Conservation (phyloP, 2,888 invertebrate species). For the Dexiosoma caninum region DNA sequence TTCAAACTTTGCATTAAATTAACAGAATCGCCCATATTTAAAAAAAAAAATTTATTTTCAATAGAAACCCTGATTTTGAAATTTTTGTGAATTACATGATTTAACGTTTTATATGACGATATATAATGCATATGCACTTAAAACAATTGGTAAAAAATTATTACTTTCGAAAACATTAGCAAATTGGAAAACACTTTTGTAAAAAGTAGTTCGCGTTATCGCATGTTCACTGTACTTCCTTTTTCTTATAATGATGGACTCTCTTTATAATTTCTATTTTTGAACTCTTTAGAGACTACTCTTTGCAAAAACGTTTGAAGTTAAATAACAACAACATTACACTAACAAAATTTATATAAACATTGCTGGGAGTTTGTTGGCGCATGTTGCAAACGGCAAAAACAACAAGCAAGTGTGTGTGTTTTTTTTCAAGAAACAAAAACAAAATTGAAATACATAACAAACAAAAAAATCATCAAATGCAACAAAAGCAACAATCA, state of each 20-base stretch:
- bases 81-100: too few species aligned
- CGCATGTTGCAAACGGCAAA: slow-evolving; percentile 47
- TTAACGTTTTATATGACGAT: too few species aligned
- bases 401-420: slow-evolving; percentile 1
- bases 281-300: slow-evolving; percentile 36
- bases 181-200: too few species aligned
- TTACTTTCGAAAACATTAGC: too few species aligned
- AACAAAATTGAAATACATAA: slow-evolving; percentile 1
- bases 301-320: slow-evolving; percentile 32
- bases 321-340: background rate
- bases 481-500: slow-evolving; percentile 35
- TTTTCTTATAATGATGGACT: background rate
- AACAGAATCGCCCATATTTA: too few species aligned
- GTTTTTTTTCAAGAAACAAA: background rate
- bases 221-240: slow-evolving; percentile 11
- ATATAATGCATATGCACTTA: too few species aligned
- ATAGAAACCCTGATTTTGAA: too few species aligned
- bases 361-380: slow-evolving; percentile 41
- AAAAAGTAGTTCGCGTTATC: too few species aligned
- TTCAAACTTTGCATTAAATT: too few species aligned
- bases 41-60: too few species aligned
- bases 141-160: too few species aligned
- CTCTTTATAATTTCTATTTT: slow-evolving; percentile 8
- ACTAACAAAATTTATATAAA: background rate
- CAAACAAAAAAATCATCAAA: background rate